Evolutionary conservation across 2,797 vertebrate genomes (phyloP), one percentile per base, ranked within the genome.

Genomic region (Scomberomorus guttatus): DNA sequence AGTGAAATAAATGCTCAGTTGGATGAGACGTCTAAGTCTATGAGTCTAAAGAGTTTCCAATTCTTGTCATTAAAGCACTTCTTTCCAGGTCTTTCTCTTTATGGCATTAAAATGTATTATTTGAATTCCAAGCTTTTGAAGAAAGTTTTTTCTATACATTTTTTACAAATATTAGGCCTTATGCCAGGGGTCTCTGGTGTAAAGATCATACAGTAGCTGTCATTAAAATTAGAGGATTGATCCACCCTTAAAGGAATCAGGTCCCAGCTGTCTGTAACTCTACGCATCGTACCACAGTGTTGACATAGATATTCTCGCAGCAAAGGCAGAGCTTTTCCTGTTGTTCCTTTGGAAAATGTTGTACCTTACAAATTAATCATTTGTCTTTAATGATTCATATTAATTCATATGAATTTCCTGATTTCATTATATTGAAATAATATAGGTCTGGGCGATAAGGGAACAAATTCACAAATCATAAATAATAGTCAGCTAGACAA

Each of bases 71-170:
- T 20, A n/a, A 46, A 34, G 46, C 44, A 12, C 1, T 27, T 52
- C 12, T 29, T 25, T 79, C 8, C n/a, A 18, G 8, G 0, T 7
- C 20, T 64, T 57, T 29, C 3, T 29, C 29, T 51, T 8, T 5
- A 5, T 25, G 5, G 13, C 27, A 54, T 55, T 22, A 6, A 67
- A 60, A 22, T 50, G 1, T 29, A 39, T 17, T 39, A 0, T 74
- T 57, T 63, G 18, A 42, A 50, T 50, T 67, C 18, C 17, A 55
- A 27, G 18, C 37, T 55, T 73, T 25, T 57, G 11, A 44, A 58
- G 22, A 12, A 44, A 32, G n/a, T 67, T 15, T 46, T 44, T 69
- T n/a, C 25, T 1, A 65, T 17, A 11, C 9, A 51, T 27, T 56
- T 62, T 6, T 56, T 20, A 13, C 17, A n/a, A 62, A 50, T 25